These are phyloP conservation scores for Ridgeia piscesae DNA, from an alignment of 1,140 invertebrate genomes.

Conservation along the genomic window DNA sequence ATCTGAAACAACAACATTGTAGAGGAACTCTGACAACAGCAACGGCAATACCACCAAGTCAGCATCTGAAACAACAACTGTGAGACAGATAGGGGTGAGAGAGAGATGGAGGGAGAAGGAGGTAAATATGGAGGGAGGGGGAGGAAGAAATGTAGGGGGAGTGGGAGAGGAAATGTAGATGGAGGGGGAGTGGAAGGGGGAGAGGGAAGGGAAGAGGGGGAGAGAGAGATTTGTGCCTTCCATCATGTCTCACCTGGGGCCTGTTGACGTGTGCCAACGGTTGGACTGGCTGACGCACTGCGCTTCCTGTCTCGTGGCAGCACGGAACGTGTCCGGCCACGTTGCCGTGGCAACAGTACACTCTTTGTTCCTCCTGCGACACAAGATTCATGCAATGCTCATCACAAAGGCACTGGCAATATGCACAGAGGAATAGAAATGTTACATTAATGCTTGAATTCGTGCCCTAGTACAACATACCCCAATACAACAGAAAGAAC, in stretches of 20 bases:
- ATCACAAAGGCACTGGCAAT: background rate
- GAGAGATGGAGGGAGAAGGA: too few species aligned
- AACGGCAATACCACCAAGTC: conserved; percentile 44
- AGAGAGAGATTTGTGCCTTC: too few species aligned
- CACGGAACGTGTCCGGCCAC: background rate
- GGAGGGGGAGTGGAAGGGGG: too few species aligned
- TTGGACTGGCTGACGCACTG: conserved; percentile 21
- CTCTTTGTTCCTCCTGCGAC: background rate
- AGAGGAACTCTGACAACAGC: conserved; percentile 54
- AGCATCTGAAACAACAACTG: background rate
- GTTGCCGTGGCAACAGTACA: conserved; percentile 17
- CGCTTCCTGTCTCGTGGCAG: conserved; percentile 25
- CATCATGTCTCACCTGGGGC: conserved; percentile 24
- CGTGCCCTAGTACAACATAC: background rate
- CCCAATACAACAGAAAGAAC: background rate
- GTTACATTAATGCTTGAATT: background rate
- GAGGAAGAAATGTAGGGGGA: too few species aligned
- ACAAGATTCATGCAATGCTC: background rate
- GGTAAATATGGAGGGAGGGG: too few species aligned
- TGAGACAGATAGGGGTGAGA: too few species aligned
- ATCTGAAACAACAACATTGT: conserved; percentile 21
- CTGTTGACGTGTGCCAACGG: background rate
- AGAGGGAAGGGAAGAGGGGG: too few species aligned
- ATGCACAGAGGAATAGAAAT: background rate
- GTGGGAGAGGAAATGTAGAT: too few species aligned